These are phyloP conservation scores for Acanthosoma haemorrhoidale DNA, from an alignment of 2,888 invertebrate species.

Conservation along the genomic window DNA sequence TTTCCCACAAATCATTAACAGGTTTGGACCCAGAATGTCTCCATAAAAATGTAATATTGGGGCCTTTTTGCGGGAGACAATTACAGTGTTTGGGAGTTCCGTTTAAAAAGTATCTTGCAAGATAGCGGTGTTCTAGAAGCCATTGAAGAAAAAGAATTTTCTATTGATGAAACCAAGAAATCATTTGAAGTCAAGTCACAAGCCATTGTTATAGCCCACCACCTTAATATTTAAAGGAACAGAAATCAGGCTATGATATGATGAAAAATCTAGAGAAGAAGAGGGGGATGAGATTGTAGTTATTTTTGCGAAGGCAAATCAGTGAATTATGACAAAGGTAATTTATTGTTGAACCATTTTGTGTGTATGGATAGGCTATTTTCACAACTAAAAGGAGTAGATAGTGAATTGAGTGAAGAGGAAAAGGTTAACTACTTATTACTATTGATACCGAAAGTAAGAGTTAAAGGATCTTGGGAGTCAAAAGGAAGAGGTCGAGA, in stretches of 20 bases:
- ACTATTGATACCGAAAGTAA: conserved; percentile 4
- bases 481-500: no score
- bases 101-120: conserved; percentile 1
- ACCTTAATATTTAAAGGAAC: conserved; percentile 11
- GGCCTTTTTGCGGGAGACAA: conserved; percentile 9
- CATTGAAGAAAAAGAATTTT: no score
- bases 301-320: conserved; percentile 11
- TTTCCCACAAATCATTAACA: no score
- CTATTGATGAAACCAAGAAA: no score
- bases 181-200: background rate
- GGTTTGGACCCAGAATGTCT: no score
- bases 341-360: conserved; percentile 14
- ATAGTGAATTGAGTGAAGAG: background rate
- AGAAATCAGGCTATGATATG: conserved; percentile 2
- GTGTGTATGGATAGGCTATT: background rate
- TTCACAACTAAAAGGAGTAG: conserved; percentile 17
- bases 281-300: background rate
- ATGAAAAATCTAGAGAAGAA: background rate
- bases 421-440: conserved; percentile 17
- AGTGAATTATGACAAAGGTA: background rate
- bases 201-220: conserved; percentile 16
- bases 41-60: no score
- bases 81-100: background rate
- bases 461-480: no score
- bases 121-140: background rate